Conservation (phyloP, 2,113 vertebrate species). For the Entosphenus tridentatus region DNA sequence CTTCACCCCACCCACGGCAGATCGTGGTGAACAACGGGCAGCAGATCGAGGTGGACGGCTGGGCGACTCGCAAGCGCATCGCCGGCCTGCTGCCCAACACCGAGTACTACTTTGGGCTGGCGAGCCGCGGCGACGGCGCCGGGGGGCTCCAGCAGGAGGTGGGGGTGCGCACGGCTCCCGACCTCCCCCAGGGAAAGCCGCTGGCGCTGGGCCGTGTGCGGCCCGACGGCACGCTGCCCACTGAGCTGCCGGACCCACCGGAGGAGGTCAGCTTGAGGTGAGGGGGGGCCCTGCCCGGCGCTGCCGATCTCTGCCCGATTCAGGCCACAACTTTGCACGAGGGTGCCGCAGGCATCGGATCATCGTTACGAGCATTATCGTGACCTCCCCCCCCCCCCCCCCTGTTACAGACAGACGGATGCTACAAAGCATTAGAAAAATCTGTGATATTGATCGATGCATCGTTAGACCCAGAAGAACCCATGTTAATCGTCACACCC, state of each 20-base stretch:
- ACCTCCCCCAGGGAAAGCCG: conserved; percentile 69
- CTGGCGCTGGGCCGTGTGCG: conserved; percentile 71
- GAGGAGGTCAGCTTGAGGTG: conserved; percentile 67
- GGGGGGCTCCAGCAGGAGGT: conserved; percentile 88
- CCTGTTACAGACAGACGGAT: too few relatives aligned
- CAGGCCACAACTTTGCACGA: too few relatives aligned
- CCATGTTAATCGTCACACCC: too few relatives aligned
- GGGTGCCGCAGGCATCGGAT: too few relatives aligned
- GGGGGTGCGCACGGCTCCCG: conserved; percentile 70
- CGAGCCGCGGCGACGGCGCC: conserved; percentile 85
- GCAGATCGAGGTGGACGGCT: conserved; percentile 83
- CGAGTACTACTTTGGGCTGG: conserved; percentile 81
- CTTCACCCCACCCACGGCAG: conserved; percentile 18
- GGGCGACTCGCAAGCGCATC: conserved; percentile 77
- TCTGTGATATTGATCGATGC: too few relatives aligned
- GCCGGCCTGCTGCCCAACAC: conserved; percentile 86
- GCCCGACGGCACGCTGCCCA: conserved; percentile 75
- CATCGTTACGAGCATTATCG: too few relatives aligned
- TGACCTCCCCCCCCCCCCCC: too few relatives aligned
- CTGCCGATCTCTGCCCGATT: too few relatives aligned
- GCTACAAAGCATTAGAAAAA: too few relatives aligned
- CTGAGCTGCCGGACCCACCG: conserved; percentile 63
- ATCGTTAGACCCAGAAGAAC: too few relatives aligned
- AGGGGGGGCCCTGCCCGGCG: conserved; percentile 14
- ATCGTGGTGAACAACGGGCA: conserved; percentile 96